Percentiles rank a stretch among this genome's conserved stretches.
Evolutionary conservation across 2,888 invertebrate species (phyloP).

Genomic region (Morpho achilles): DNA sequence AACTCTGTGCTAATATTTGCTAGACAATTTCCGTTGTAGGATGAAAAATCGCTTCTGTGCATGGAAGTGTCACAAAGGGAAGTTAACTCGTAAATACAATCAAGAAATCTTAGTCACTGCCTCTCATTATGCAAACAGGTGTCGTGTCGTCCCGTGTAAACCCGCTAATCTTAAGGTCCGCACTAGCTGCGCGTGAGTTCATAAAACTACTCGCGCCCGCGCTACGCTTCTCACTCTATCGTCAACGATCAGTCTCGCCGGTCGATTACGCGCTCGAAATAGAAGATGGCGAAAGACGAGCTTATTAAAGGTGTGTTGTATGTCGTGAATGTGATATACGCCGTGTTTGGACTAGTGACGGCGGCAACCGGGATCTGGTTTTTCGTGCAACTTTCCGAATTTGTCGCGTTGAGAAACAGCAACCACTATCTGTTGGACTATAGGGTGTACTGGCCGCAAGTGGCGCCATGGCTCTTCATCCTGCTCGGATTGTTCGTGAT

Average conservation of each 20-base stretch:
- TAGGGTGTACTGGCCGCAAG: slow-evolving; percentile 71
- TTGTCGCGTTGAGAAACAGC: slow-evolving; percentile 62
- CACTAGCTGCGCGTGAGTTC: slow-evolving; percentile 45
- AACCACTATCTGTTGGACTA: slow-evolving; percentile 72
- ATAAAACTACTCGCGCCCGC: slow-evolving; percentile 60
- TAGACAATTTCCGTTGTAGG: not conserved
- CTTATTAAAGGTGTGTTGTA: slow-evolving; percentile 62
- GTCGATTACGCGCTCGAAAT: slow-evolving; percentile 36
- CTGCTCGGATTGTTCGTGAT: slow-evolving; percentile 60
- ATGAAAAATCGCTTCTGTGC: not conserved
- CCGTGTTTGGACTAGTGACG: slow-evolving; percentile 63
- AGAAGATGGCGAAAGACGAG: slow-evolving; percentile 64
- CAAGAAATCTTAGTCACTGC: slow-evolving; percentile 18
- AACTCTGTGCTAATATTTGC: not conserved
- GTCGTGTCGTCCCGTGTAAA: slow-evolving; percentile 29
- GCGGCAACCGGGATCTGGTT: slow-evolving; percentile 72
- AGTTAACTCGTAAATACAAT: slow-evolving; percentile 5
- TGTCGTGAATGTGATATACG: slow-evolving; percentile 64
- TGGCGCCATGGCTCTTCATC: slow-evolving; percentile 73
- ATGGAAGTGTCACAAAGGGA: slow-evolving; percentile 6
- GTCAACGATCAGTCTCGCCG: slow-evolving; percentile 48
- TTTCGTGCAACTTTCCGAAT: slow-evolving; percentile 68
- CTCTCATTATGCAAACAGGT: slow-evolving; percentile 11
- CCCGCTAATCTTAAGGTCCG: slow-evolving; percentile 35
- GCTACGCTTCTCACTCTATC: slow-evolving; percentile 60